Evolutionary conservation across 2,797 vertebrate species (phyloP).

Genomic region (Protosalanx chinensis): DNA sequence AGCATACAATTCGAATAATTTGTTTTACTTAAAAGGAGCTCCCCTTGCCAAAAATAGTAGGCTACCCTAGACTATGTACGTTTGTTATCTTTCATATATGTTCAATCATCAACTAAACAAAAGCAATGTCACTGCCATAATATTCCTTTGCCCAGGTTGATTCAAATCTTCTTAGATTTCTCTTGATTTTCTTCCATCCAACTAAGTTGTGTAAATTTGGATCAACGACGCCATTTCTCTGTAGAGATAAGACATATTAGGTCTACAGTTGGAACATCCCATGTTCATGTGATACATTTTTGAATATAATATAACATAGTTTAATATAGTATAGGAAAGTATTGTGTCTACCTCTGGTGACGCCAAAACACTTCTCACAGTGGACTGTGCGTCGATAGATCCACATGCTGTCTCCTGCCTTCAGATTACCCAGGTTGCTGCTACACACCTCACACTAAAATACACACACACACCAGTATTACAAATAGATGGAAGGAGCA

Average conservation of each 20-base stretch:
- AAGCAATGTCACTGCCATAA: background rate
- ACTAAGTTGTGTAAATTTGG: background rate
- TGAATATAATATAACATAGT: background rate
- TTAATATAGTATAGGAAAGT: background rate
- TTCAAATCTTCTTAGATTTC: background rate
- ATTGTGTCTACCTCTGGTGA: slow-evolving; percentile 77
- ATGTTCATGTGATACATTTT: background rate
- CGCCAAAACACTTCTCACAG: slow-evolving; percentile 88
- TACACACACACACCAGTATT: background rate
- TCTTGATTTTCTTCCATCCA: background rate
- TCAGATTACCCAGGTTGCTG: slow-evolving; percentile 79
- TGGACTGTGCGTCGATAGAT: slow-evolving; percentile 86
- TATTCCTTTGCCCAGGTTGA: too few species aligned
- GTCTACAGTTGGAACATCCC: background rate
- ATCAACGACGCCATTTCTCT: slow-evolving; percentile 74
- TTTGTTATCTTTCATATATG: background rate
- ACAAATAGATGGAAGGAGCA: background rate
- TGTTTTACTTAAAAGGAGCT: background rate
- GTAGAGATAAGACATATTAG: slow-evolving; percentile 30
- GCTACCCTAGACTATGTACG: background rate
- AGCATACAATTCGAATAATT: too few species aligned
- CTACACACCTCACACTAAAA: slow-evolving; percentile 89
- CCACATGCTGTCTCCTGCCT: slow-evolving; percentile 95
- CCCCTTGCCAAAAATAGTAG: background rate
- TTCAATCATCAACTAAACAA: background rate